Percentiles rank a stretch among this genome's conserved stretches.
These are phyloP conservation scores for Malacoctenus gilli DNA, from an alignment of 2,797 vertebrate genomes.

Conservation along the genomic window DNA sequence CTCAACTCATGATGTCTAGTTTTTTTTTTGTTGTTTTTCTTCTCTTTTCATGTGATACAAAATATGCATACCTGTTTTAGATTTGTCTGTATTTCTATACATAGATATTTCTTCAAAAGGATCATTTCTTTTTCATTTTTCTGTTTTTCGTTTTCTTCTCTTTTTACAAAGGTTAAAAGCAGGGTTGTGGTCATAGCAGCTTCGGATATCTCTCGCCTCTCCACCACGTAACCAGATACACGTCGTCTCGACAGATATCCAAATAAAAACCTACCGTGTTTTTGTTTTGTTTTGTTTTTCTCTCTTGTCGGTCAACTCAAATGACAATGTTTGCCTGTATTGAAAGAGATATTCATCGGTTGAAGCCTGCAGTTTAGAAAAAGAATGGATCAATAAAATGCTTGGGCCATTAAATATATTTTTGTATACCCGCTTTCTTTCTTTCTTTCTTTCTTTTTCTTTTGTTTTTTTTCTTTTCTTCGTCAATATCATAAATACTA, in stretches of 20 bases:
- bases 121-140: slow-evolving; percentile 72
- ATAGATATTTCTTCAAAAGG: slow-evolving; percentile 89
- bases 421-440: slow-evolving; percentile 96
- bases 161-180: slow-evolving; percentile 91
- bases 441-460: no score
- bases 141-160: slow-evolving; percentile 74
- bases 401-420: slow-evolving; percentile 91
- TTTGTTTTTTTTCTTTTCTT: no score
- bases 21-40: no score
- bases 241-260: slow-evolving; percentile 78
- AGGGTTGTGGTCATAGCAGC: slow-evolving; percentile 97
- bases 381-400: slow-evolving; percentile 89
- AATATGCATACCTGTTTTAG: slow-evolving; percentile 90
- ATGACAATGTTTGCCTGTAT: slow-evolving; percentile 85
- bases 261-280: slow-evolving; percentile 89
- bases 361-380: slow-evolving; percentile 92
- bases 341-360: slow-evolving; percentile 89
- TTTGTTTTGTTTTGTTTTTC: no score
- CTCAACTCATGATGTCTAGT: slow-evolving; percentile 93
- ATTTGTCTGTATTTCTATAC: slow-evolving; percentile 91
- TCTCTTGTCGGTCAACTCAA: slow-evolving; percentile 76
- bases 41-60: slow-evolving; percentile 86
- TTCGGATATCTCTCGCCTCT: slow-evolving; percentile 86
- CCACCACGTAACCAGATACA: slow-evolving; percentile 70
- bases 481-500: slow-evolving; percentile 99